Evolutionary conservation across 2,113 vertebrate species (phyloP), one percentile per base, ranked within the genome.

Genomic region (Nycticorax nycticorax): DNA sequence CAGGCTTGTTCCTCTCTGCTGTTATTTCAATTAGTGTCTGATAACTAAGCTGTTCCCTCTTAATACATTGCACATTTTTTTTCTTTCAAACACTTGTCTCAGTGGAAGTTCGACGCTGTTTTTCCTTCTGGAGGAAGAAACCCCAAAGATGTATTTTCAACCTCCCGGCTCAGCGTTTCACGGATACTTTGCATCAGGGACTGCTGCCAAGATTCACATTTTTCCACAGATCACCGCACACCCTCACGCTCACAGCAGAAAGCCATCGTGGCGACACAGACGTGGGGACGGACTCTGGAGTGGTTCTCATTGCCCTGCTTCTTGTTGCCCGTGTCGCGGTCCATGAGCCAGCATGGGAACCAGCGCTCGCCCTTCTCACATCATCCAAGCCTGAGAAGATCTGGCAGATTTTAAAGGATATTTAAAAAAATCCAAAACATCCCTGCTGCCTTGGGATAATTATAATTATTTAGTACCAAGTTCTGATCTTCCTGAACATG

Each of bases 151-250:
- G 24, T 80, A 76, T 94, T 94, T 94, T 83, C 63, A 90, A 69
- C 59, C 74, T 92, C 81, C 68, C 0, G 0, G 73, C 55, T 84
- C 60, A 66, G 75, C 37, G 35, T 96, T 95, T 94, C 94, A 60
- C 90, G 93, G 69, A 77, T 80, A 92, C 59, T 88, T 74, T 88
- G 63, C 69, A 71, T n/a, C 12, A 50, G 88, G 37, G 67, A 93
- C 41, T n/a, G 63, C 63, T 88, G 94, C 95, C 88, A 97, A 95
- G 76, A 71, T 91, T 86, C 55, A 55, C 55, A 77, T 95, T 84
- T 95, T 96, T 91, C 82, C 86, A 91, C 72, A 85, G 71, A 90
- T 57, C 67, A 15, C 57, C 8, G 11, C 60, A 64, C 56, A 75
- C 39, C 81, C 78, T 93, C 62, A 48, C 7, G 5, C 33, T 60